These are phyloP conservation scores for Macrosteles quadrilineatus DNA, from an alignment of 1,140 invertebrate genomes.

Conservation along the genomic window DNA sequence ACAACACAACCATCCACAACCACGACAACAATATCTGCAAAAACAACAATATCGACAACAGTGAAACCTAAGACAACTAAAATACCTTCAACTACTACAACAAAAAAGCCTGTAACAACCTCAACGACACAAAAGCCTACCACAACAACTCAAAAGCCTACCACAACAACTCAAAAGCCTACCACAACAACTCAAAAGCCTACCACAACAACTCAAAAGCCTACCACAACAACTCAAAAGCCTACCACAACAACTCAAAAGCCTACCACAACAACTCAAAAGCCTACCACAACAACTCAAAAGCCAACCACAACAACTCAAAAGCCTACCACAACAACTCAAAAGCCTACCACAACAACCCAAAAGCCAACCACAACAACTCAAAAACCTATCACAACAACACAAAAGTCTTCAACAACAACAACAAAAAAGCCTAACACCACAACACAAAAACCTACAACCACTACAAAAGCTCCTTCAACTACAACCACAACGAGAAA, in stretches of 20 bases:
- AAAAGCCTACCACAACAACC: conserved; percentile 26
- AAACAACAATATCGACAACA: conserved; percentile 3
- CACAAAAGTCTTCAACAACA: conserved; percentile 16
- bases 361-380: conserved; percentile 17
- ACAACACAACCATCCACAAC: not conserved
- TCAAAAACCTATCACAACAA: conserved; percentile 26
- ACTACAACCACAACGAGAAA: conserved; percentile 13
- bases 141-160: conserved; percentile 17
- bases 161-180: conserved; percentile 13
- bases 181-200: not conserved
- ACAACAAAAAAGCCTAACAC: conserved; percentile 29
- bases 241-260: conserved; percentile 29
- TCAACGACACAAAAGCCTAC: conserved; percentile 13
- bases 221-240: conserved; percentile 21
- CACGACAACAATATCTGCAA: conserved; percentile 15
- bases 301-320: conserved; percentile 28
- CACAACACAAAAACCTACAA: conserved; percentile 22
- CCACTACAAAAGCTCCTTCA: conserved; percentile 10
- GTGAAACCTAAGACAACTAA: conserved; percentile 27
- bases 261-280: conserved; percentile 23
- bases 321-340: conserved; percentile 18
- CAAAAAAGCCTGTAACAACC: conserved; percentile 9
- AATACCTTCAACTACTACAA: conserved; percentile 12
- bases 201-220: conserved; percentile 22
- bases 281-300: conserved; percentile 18